Percentiles rank a stretch among this genome's conserved stretches.
These are phyloP conservation scores for Premnoplex brunnescens DNA, from an alignment of 2,797 vertebrate genomes.

Conservation along the genomic window DNA sequence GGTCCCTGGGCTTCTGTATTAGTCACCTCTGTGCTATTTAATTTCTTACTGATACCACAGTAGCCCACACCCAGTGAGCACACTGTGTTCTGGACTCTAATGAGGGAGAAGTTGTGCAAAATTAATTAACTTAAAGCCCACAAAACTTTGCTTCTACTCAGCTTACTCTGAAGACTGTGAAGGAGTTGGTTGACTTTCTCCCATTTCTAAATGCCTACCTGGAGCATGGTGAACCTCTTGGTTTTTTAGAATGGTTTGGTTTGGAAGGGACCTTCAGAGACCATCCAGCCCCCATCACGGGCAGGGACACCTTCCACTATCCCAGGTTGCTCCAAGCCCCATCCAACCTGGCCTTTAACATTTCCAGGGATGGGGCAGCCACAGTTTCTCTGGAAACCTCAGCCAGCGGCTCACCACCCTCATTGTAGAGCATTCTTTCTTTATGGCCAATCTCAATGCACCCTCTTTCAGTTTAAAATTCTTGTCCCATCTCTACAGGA, in stretches of 20 bases:
- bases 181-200: not conserved
- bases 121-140: not conserved
- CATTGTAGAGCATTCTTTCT: not conserved
- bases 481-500: not conserved
- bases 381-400: not conserved
- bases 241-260: not conserved
- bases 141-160: not conserved
- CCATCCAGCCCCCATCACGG: accelerated
- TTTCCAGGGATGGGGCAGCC: not conserved
- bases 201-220: not conserved
- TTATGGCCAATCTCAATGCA: not conserved
- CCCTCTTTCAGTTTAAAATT: not conserved
- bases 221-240: not conserved
- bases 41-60: not conserved
- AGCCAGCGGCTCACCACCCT: not conserved
- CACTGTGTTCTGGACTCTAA: not conserved
- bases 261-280: not conserved
- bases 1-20: not conserved
- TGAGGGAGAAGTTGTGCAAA: not conserved
- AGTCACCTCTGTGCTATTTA: not conserved
- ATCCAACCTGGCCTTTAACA: not conserved
- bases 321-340: not conserved
- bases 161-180: not conserved
- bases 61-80: not conserved
- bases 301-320: not conserved